Conservation (phyloP, 2,888 invertebrate species). For the Andrena flavipes region DNA sequence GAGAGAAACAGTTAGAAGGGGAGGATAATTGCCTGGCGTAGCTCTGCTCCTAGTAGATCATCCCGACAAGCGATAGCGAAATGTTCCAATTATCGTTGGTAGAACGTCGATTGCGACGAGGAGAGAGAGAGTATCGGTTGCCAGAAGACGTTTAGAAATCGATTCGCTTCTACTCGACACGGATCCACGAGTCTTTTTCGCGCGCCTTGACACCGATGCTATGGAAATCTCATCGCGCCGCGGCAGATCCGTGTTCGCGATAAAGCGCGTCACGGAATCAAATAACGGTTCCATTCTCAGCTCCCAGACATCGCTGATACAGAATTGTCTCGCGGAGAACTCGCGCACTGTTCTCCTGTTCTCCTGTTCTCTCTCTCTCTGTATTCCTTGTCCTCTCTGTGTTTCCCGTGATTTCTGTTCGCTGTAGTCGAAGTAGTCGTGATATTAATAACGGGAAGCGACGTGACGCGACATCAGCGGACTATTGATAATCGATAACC, state of each 20-base stretch:
- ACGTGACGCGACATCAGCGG: not conserved
- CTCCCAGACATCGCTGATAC: not conserved
- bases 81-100: constrained; percentile 32
- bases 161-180: constrained; percentile 40
- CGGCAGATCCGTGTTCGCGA: constrained; percentile 2
- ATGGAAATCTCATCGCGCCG: constrained; percentile 18
- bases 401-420: not conserved
- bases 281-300: constrained; percentile 20
- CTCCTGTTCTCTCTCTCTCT: too few relatives aligned
- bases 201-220: constrained; percentile 17
- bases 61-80: constrained; percentile 27
- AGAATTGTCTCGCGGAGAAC: constrained; percentile 4
- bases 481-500: constrained; percentile 38
- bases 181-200: constrained; percentile 24
- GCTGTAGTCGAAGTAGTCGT: not conserved
- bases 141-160: constrained; percentile 33
- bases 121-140: not conserved
- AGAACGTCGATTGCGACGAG: not conserved
- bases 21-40: constrained; percentile 7
- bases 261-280: constrained; percentile 11
- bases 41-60: not conserved
- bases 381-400: not conserved
- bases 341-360: not conserved
- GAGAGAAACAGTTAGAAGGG: not conserved
- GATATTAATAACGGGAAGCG: constrained; percentile 37